phyloP scores from a whole-genome alignment of 2,888 invertebrate species.

The Nezara viridula region DNA sequence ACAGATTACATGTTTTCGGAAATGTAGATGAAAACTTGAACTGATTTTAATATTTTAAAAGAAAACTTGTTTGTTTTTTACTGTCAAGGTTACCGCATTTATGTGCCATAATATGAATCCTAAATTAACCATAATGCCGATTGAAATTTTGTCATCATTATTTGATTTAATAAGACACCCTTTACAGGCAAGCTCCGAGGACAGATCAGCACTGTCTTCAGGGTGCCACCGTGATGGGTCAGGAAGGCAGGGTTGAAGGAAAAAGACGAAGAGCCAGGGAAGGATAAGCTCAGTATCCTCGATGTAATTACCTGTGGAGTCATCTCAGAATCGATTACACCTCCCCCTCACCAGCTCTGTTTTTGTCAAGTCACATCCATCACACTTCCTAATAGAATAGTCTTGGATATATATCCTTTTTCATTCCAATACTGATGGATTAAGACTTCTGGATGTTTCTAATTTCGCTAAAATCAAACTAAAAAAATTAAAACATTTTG shows the following conservation, averaged over 20 bases:
- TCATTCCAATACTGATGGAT: not conserved
- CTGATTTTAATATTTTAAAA: too few relatives aligned
- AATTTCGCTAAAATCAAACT: not conserved
- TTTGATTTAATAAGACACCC: too few relatives aligned
- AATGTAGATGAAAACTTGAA: too few relatives aligned
- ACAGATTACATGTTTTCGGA: too few relatives aligned
- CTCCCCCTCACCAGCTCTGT: not conserved
- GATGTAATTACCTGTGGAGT: conserved; percentile 34
- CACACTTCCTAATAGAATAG: not conserved
- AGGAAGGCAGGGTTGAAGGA: not conserved
- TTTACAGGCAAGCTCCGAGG: too few relatives aligned
- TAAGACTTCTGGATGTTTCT: not conserved
- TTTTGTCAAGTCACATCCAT: not conserved
- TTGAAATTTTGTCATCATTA: too few relatives aligned
- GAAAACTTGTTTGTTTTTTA: too few relatives aligned
- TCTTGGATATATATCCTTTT: not conserved
- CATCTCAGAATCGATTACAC: not conserved
- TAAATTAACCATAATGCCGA: too few relatives aligned
- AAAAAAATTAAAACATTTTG: not conserved
- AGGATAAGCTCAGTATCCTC: not conserved
- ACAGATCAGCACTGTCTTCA: too few relatives aligned
- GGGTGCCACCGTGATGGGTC: not conserved
- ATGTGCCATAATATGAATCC: too few relatives aligned
- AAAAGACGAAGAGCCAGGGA: not conserved
- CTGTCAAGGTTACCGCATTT: too few relatives aligned